Evolutionary conservation across 2,113 vertebrate species (phyloP).

Genomic region (Pionites leucogaster): DNA sequence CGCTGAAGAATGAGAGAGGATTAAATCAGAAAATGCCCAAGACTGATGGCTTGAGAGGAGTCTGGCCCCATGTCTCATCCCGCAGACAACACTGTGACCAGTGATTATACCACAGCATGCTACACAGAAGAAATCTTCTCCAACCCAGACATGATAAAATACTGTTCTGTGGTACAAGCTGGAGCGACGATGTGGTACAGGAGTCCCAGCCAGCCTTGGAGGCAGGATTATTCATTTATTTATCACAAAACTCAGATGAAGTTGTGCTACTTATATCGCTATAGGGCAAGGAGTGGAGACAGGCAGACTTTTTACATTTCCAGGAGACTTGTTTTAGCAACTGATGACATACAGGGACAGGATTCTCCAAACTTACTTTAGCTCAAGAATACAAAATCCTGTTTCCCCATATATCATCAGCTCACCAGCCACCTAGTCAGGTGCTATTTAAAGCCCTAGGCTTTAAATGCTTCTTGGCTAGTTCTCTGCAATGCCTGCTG

Average conservation of each 20-base stretch:
- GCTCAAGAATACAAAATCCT: neutral
- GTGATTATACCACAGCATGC: neutral
- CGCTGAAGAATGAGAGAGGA: neutral
- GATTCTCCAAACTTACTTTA: neutral
- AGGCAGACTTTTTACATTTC: neutral
- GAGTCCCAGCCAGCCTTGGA: conserved; percentile 28
- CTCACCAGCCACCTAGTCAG: neutral
- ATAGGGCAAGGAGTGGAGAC: neutral
- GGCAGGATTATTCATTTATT: conserved; percentile 28
- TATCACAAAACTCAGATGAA: conserved; percentile 22
- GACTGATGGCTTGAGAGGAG: neutral
- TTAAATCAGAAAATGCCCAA: neutral
- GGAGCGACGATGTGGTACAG: conserved; percentile 23
- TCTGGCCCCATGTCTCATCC: neutral
- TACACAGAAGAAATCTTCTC: neutral
- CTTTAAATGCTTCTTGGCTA: neutral
- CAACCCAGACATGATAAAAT: neutral
- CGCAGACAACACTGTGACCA: neutral
- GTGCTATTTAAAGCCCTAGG: neutral
- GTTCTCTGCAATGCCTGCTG: neutral
- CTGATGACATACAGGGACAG: neutral
- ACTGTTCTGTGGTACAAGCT: neutral
- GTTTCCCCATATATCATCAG: neutral
- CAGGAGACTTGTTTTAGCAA: conserved; percentile 8
- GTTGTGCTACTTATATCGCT: neutral